A percentile compares a stretch with the other conserved stretches of the same genome.
Evolutionary conservation across 1,140 invertebrate species (phyloP).

Genomic region (Galleria mellonella): DNA sequence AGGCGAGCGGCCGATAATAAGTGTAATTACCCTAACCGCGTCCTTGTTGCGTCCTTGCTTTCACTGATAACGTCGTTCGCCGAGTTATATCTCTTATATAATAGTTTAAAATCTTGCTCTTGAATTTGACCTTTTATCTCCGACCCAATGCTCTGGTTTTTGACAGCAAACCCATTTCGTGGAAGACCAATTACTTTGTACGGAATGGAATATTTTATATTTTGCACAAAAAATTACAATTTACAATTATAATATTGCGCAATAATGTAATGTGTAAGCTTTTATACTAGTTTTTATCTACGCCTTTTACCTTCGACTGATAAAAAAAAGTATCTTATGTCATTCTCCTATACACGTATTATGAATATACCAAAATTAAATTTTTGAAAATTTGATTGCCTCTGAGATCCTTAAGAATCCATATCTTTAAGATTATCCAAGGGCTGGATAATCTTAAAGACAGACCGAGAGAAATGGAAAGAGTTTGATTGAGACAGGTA

Average conservation of each 20-base stretch:
- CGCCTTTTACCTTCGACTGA: neutral
- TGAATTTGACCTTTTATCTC: constrained; percentile 14
- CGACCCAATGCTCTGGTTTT: constrained; percentile 16
- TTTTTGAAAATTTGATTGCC: too few relatives aligned
- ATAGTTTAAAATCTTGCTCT: constrained; percentile 23
- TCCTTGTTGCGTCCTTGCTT: constrained; percentile 64
- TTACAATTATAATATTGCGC: neutral
- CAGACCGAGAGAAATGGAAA: too few relatives aligned
- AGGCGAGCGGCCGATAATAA: constrained; percentile 41
- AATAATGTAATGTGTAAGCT: neutral
- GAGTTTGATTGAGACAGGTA: too few relatives aligned
- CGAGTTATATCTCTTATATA: constrained; percentile 43
- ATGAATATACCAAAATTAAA: too few relatives aligned
- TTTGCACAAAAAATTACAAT: too few relatives aligned
- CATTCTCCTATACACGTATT: too few relatives aligned
- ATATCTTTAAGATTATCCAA: too few relatives aligned
- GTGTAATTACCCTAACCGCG: constrained; percentile 52
- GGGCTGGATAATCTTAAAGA: too few relatives aligned
- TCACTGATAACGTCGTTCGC: constrained; percentile 58
- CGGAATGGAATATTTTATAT: too few relatives aligned
- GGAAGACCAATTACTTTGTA: neutral
- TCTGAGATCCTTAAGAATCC: too few relatives aligned
- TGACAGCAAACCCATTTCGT: constrained; percentile 5
- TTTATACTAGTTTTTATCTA: neutral
- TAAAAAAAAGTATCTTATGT: too few relatives aligned